These are phyloP conservation scores for Microctenopoma lineatum DNA, from an alignment of 2,797 vertebrate species.

Conservation along the genomic window DNA sequence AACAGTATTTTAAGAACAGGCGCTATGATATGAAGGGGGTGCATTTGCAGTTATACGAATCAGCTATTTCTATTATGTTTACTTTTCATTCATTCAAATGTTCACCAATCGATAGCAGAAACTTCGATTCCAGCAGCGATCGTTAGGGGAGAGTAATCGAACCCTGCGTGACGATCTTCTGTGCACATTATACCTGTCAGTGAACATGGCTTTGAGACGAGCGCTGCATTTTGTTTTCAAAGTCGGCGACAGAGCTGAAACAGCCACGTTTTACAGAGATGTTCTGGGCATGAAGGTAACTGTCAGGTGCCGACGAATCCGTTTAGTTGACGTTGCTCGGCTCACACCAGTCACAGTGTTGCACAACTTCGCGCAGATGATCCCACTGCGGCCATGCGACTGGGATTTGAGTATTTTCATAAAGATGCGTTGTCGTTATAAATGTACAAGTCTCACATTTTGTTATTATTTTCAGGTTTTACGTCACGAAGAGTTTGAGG, in stretches of 20 bases:
- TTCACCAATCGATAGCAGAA: slow-evolving; percentile 52
- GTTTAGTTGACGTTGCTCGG: neutral
- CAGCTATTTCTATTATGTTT: neutral
- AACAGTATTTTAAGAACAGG: accelerated
- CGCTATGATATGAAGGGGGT: accelerated
- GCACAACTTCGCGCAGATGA: neutral
- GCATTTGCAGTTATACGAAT: neutral
- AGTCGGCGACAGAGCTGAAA: slow-evolving; percentile 89
- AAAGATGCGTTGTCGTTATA: neutral
- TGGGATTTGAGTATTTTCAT: neutral
- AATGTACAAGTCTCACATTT: neutral
- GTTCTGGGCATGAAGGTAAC: slow-evolving; percentile 93
- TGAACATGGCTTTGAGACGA: slow-evolving; percentile 79
- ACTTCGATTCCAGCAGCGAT: slow-evolving; percentile 66
- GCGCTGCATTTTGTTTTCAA: slow-evolving; percentile 96
- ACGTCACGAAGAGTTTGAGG: slow-evolving; percentile 96
- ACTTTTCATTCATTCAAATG: neutral
- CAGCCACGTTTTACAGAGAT: slow-evolving; percentile 89
- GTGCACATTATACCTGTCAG: neutral
- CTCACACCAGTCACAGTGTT: slow-evolving; percentile 2
- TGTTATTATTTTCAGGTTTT: slow-evolving; percentile 76
- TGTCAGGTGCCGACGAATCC: neutral
- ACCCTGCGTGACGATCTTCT: accelerated
- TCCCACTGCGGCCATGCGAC: neutral
- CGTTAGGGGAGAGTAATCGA: slow-evolving; percentile 46